Evolutionary conservation across 2,888 invertebrate genomes (phyloP).

Genomic region (Notocelia uddmanniana): DNA sequence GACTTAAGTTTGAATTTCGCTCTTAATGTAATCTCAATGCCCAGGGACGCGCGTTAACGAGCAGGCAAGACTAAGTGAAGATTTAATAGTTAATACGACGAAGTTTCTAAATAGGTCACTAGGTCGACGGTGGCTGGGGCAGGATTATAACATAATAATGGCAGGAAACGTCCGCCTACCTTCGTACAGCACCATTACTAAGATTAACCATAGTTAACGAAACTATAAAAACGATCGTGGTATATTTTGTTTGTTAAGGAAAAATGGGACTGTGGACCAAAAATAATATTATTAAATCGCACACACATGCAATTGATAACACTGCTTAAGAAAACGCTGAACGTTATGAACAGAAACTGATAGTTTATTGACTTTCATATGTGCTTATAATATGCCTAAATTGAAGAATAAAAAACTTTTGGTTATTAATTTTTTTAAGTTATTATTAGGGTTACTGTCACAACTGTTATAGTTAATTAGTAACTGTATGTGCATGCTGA

Average conservation of each 20-base stretch:
- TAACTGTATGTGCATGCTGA: too few species aligned
- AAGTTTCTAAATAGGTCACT: constrained; percentile 62
- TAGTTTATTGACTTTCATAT: too few species aligned
- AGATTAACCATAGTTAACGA: background rate
- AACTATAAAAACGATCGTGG: background rate
- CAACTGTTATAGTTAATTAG: too few species aligned
- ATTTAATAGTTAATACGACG: constrained; percentile 22
- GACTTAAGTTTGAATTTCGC: background rate
- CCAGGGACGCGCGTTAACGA: background rate
- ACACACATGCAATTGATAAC: too few species aligned
- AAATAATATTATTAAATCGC: too few species aligned
- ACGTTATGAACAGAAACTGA: too few species aligned
- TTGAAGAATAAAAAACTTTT: too few species aligned
- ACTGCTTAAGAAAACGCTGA: too few species aligned
- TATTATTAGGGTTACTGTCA: too few species aligned
- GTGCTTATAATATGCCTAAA: too few species aligned
- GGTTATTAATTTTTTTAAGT: too few species aligned
- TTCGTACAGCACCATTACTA: constrained; percentile 1
- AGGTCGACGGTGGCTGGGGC: constrained; percentile 53
- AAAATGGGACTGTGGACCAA: background rate
- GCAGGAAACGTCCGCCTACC: constrained; percentile 10
- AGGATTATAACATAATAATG: constrained; percentile 42
- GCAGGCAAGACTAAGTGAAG: background rate
- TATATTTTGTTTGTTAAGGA: background rate
- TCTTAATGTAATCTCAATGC: background rate